Conservation (phyloP, 2,113 vertebrate species). For the Neotoma lepida region DNA sequence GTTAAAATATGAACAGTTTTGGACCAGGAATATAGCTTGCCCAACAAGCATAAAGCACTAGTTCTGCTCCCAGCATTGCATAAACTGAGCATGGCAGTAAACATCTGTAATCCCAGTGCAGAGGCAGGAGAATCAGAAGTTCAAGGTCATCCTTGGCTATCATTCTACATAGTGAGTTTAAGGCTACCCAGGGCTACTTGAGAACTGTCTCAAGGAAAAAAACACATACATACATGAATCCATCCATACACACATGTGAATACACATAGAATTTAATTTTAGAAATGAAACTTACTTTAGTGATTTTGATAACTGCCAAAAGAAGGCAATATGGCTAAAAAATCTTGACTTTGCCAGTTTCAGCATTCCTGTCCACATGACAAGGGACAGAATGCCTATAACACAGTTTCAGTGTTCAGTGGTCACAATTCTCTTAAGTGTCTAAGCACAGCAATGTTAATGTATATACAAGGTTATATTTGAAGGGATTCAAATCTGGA, state of each 20-base stretch:
- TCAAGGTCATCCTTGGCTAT: neutral
- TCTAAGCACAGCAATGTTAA: neutral
- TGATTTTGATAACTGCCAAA: neutral
- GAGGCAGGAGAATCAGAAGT: neutral
- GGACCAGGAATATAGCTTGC: neutral
- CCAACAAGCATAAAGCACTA: neutral
- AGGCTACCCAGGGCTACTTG: neutral
- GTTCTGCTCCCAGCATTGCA: neutral
- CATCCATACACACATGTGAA: neutral
- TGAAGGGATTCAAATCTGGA: neutral
- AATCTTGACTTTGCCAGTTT: neutral
- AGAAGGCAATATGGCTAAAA: neutral
- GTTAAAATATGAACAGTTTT: neutral
- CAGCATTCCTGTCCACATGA: neutral
- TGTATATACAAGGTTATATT: neutral
- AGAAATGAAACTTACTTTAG: constrained; percentile 14
- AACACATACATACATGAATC: neutral
- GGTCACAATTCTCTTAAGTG: neutral
- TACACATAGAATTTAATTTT: neutral
- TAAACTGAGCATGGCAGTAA: neutral
- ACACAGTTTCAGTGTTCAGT: neutral
- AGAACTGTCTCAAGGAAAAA: neutral
- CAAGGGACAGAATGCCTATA: neutral
- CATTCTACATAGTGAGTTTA: neutral
- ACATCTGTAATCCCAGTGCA: neutral